Conservation (phyloP, 2,797 vertebrate genomes). For the Aulostomus chinensis region DNA sequence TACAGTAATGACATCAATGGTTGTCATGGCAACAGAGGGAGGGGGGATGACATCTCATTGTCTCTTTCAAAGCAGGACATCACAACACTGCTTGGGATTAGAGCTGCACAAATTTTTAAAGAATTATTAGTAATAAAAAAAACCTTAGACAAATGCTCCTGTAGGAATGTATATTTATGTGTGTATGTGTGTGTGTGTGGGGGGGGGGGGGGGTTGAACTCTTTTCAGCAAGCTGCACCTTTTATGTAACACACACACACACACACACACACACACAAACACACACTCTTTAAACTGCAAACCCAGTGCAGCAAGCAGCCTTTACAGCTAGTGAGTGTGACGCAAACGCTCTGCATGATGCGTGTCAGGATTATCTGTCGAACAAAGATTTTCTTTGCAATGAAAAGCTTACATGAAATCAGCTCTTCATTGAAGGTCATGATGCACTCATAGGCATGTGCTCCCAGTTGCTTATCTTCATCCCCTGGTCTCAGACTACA, state of each 20-base stretch:
- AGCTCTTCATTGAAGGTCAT: slow-evolving; percentile 39
- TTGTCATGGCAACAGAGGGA: slow-evolving; percentile 81
- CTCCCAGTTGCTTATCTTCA: slow-evolving; percentile 14
- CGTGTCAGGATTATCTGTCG: neutral
- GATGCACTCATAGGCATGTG: neutral
- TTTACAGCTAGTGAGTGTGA: slow-evolving; percentile 2
- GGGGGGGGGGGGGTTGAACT: no score
- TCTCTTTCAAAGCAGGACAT: slow-evolving; percentile 58
- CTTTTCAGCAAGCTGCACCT: slow-evolving; percentile 1
- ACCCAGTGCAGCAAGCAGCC: neutral
- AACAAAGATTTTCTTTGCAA: slow-evolving; percentile 11
- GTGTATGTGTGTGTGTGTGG: no score
- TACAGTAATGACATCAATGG: slow-evolving; percentile 83
- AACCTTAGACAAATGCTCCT: no score
- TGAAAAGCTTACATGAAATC: slow-evolving; percentile 12
- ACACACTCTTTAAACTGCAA: neutral
- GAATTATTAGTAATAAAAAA: no score
- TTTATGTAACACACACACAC: slow-evolving; percentile 1
- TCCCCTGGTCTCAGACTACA: slow-evolving; percentile 14
- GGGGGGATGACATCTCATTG: slow-evolving; percentile 69
- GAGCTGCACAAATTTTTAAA: slow-evolving; percentile 33
- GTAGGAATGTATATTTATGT: no score
- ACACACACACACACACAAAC: neutral
- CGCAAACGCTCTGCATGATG: slow-evolving; percentile 5
- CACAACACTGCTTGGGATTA: slow-evolving; percentile 43